These are phyloP conservation scores for Micrasema longulum DNA, from an alignment of 1,140 invertebrate species.

Conservation along the genomic window DNA sequence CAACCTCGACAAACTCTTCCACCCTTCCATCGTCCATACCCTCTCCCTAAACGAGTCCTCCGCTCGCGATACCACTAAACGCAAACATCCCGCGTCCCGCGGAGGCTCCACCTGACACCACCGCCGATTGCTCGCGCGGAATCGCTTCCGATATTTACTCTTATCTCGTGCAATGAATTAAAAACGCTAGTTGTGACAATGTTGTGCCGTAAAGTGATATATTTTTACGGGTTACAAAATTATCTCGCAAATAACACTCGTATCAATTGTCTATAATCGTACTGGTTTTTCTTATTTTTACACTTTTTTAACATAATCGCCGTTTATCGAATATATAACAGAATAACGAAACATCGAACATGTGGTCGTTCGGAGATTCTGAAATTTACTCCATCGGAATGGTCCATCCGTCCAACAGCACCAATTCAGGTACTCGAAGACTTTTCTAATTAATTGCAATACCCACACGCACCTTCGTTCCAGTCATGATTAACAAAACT, in stretches of 20 bases:
- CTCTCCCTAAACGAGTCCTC: not conserved
- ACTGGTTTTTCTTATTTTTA: constrained; percentile 44
- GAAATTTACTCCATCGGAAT: constrained; percentile 81
- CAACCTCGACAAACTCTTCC: constrained; percentile 19
- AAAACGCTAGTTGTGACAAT: constrained; percentile 40
- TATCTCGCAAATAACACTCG: constrained; percentile 35
- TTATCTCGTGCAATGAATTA: constrained; percentile 2
- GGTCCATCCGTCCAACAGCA: constrained; percentile 76
- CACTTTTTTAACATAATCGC: constrained; percentile 46
- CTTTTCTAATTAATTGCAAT: not conserved
- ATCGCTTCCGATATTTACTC: not conserved
- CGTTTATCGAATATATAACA: constrained; percentile 22
- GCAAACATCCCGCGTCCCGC: not conserved
- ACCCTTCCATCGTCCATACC: constrained; percentile 16
- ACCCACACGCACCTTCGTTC: not conserved
- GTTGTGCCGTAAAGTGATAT: constrained; percentile 44
- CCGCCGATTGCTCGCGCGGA: not conserved
- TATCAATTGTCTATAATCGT: constrained; percentile 33
- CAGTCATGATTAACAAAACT: no score
- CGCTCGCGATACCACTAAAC: not conserved
- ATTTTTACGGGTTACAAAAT: constrained; percentile 41
- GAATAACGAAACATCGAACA: constrained; percentile 46
- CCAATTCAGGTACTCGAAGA: constrained; percentile 70
- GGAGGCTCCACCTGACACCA: not conserved
- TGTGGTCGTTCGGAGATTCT: constrained; percentile 71